phyloP scores from a whole-genome alignment of 1,140 invertebrate genomes.

The Macrobrachium nipponense region DNA sequence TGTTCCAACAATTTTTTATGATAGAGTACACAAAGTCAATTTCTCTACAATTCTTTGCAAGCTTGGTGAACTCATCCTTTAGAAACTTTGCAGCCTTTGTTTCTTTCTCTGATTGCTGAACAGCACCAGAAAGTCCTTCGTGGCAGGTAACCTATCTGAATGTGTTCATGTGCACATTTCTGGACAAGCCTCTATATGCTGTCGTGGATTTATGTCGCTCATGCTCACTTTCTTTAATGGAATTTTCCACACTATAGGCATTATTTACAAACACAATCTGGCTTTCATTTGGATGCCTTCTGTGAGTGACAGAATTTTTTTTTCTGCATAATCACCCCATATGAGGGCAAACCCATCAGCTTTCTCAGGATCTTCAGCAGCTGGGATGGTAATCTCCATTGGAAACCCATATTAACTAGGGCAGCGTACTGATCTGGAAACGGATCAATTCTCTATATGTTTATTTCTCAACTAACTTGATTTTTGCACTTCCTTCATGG shows the following conservation, averaged over 20 bases:
- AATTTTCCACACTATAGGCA: background rate
- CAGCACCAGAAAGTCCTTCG: background rate
- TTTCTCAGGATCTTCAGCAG: slow-evolving; percentile 14
- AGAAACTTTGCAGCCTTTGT: slow-evolving; percentile 11
- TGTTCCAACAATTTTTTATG: slow-evolving; percentile 19
- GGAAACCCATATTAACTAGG: slow-evolving; percentile 21
- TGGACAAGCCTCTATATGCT: slow-evolving; percentile 1
- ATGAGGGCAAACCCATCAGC: slow-evolving; percentile 8
- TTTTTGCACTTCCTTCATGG: slow-evolving; percentile 17
- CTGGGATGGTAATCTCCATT: slow-evolving; percentile 17
- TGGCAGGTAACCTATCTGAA: slow-evolving; percentile 4
- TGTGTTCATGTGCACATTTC: slow-evolving; percentile 21
- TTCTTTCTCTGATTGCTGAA: slow-evolving; percentile 21
- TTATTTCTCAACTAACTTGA: slow-evolving; percentile 23
- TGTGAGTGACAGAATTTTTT: background rate
- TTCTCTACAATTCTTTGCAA: slow-evolving; percentile 17
- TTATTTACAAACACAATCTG: slow-evolving; percentile 16
- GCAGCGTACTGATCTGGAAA: slow-evolving; percentile 23
- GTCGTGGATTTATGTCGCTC: too few relatives aligned
- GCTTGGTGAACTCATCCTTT: slow-evolving; percentile 2
- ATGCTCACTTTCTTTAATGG: slow-evolving; percentile 27
- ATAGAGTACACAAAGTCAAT: slow-evolving; percentile 25
- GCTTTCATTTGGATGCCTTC: slow-evolving; percentile 7
- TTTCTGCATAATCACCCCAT: slow-evolving; percentile 11
- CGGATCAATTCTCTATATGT: background rate